Evolutionary conservation across 2,113 vertebrate genomes (phyloP).

Genomic region (Eurypyga helias): DNA sequence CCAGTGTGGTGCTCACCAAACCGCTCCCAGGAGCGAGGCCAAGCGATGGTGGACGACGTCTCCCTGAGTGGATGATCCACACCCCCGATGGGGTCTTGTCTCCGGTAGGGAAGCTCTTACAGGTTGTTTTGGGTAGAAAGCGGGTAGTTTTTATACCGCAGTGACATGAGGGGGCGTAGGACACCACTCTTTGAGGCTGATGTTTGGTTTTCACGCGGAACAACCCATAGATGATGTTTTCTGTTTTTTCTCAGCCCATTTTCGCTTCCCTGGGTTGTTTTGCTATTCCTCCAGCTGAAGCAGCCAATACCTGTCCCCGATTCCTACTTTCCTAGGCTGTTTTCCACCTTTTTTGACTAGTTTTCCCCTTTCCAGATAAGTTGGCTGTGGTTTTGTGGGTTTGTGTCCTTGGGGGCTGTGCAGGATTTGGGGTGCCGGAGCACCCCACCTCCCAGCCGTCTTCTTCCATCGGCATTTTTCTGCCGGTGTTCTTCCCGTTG

Average conservation of each 20-base stretch:
- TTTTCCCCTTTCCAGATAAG: background rate
- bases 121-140: background rate
- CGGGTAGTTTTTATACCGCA: rapidly evolving
- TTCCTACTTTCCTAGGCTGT: background rate
- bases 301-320: background rate
- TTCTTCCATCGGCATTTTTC: background rate
- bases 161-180: background rate
- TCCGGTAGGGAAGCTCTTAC: background rate
- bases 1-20: rapidly evolving
- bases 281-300: background rate
- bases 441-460: background rate
- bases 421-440: too few relatives aligned
- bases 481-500: background rate
- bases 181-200: background rate
- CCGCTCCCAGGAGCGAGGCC: rapidly evolving
- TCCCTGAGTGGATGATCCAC: rapidly evolving
- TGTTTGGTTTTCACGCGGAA: background rate
- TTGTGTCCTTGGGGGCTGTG: too few relatives aligned
- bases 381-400: too few relatives aligned
- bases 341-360: background rate
- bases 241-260: background rate
- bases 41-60: rapidly evolving
- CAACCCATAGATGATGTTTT: background rate
- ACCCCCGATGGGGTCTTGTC: rapidly evolving
- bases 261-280: background rate